Evolutionary conservation across 2,888 invertebrate genomes (phyloP).

Genomic region (Gastrophysa polygoni): DNA sequence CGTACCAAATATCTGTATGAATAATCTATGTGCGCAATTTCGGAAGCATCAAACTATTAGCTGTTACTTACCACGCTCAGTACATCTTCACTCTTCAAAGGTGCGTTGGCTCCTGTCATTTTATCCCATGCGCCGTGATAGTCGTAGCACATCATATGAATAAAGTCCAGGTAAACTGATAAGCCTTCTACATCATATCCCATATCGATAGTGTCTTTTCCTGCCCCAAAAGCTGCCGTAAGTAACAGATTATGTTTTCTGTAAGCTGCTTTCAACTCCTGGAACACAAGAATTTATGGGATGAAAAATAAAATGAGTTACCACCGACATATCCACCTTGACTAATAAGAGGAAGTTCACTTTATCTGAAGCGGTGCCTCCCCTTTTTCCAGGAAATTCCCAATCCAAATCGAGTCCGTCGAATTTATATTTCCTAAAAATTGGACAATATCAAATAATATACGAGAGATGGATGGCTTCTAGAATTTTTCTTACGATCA

Average conservation of each 20-base stretch:
- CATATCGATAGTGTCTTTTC: constrained; percentile 73
- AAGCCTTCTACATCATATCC: constrained; percentile 79
- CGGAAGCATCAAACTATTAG: not conserved
- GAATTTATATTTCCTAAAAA: constrained; percentile 71
- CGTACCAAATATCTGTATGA: too few species aligned
- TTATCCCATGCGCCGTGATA: constrained; percentile 87
- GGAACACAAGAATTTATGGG: constrained; percentile 23
- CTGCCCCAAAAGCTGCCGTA: constrained; percentile 84
- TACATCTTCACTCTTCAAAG: constrained; percentile 66
- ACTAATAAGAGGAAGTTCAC: constrained; percentile 78
- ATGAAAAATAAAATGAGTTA: not conserved
- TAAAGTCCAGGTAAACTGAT: constrained; percentile 69
- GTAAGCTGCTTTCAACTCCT: constrained; percentile 77
- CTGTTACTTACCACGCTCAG: constrained; percentile 70
- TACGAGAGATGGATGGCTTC: too few species aligned
- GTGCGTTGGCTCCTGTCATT: constrained; percentile 78
- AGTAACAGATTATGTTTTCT: constrained; percentile 70
- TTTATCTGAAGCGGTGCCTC: constrained; percentile 75
- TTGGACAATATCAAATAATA: constrained; percentile 21
- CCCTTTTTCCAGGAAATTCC: constrained; percentile 83
- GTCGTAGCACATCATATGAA: constrained; percentile 90
- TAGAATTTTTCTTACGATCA: too few species aligned
- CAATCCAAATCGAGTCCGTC: constrained; percentile 83
- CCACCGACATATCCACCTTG: constrained; percentile 61
- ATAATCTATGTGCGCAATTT: too few species aligned